Base-by-base conservation (phyloP, 2,888 invertebrate species). In the Sicus ferrugineus region DNA sequence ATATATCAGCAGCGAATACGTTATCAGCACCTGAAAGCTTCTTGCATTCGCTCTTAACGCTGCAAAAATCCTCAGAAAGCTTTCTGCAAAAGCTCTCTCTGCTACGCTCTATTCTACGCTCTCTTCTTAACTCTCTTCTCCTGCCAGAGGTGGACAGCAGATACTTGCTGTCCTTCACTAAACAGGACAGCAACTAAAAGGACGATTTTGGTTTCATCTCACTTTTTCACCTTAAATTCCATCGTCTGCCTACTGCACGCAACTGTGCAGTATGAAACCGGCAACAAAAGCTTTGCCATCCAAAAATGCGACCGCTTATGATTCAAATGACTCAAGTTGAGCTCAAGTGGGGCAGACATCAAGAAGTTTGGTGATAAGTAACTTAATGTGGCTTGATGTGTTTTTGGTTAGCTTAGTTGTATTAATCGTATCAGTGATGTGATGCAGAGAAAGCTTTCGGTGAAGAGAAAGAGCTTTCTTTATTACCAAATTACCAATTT, bases 301-400 rank as follows among this genome's bases (percentile, higher is more conserved):
- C 5, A 11, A 5, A 34, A 34, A 34, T 11, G 38, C 5, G 5
- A 11, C 38, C 38, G 38, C 38, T 34, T 34, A 5, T 11, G 38
- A n/a, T n/a, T n/a, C n/a, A n/a, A n/a, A 5, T n/a, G 21, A 50
- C 50, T 50, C 21, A 1, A 4, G 3, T 50, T 19, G 50, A n/a
- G 23, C 11, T n/a, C n/a, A n/a, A n/a, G n/a, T n/a, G n/a, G 38
- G 5, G 38, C 38, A 34, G 11, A 34, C 11, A 34, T 34, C 52
- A 50, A 46, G 61, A 31, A 31, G 21, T n/a, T n/a, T n/a, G n/a
- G n/a, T n/a, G n/a, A n/a, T n/a, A n/a, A n/a, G n/a, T n/a, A n/a
- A n/a, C n/a, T 2, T 74, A 76, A 81, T 77, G 73, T 80, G 79
- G 81, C 78, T 78, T 80, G 79, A 81, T 81, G 79, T 77, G 75